Conservation (phyloP, 2,888 invertebrate species). For the Mechanitis messenoides region DNA sequence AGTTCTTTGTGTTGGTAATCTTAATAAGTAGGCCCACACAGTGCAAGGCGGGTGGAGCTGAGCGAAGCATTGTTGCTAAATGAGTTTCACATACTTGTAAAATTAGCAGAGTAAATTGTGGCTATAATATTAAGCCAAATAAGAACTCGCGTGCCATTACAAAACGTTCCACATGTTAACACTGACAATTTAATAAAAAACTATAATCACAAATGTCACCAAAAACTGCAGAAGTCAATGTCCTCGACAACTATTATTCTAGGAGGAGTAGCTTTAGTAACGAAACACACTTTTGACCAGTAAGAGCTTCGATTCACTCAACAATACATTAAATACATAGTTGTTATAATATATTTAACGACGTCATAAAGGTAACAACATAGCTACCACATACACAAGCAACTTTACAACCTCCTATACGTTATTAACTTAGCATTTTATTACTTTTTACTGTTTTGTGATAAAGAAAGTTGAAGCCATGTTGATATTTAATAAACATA, state of each 20-base stretch:
- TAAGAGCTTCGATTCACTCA: too few relatives aligned
- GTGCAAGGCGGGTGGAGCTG: too few relatives aligned
- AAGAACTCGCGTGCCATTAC: background rate
- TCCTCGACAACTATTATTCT: too few relatives aligned
- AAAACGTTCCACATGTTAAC: background rate
- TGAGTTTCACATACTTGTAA: too few relatives aligned
- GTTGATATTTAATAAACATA: background rate
- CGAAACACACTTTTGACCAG: too few relatives aligned
- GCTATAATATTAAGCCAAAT: too few relatives aligned
- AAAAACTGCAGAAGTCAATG: too few relatives aligned
- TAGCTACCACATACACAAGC: background rate
- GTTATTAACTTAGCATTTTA: background rate
- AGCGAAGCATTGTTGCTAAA: too few relatives aligned
- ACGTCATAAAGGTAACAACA: background rate
- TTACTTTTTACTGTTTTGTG: slow-evolving; percentile 1
- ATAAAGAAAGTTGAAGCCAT: background rate
- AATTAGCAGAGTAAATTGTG: too few relatives aligned
- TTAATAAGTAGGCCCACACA: background rate
- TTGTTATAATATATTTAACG: slow-evolving; percentile 1
- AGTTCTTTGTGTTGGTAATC: background rate
- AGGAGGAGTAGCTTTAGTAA: too few relatives aligned
- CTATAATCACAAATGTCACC: too few relatives aligned
- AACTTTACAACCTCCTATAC: background rate
- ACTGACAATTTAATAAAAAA: too few relatives aligned
- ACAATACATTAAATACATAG: background rate